Evolutionary conservation across 2,797 vertebrate species (phyloP), one percentile per base, ranked within the genome.

Genomic region (Pseudochromis fuscus): DNA sequence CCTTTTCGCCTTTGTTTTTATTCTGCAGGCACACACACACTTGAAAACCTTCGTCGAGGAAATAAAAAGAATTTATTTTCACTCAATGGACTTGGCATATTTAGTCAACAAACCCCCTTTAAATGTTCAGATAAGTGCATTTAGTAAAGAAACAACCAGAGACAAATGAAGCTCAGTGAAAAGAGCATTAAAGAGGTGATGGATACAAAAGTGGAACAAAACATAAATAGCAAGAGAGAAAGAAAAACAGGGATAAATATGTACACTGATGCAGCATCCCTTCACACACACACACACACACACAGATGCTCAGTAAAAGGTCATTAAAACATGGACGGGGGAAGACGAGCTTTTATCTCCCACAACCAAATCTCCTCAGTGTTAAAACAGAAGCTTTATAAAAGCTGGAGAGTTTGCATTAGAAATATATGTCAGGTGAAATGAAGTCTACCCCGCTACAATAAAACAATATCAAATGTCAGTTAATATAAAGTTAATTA

Each of bases 381-480:
- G 53, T 74, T 72, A 65, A 81, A 88, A 77, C 21, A 81, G 67
- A 86, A 93, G 92, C 92, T 94, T 94, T 93, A 94, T 93, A 93
- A 94, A 95, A 94, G 92, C 92, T 88, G 89, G 63, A 72, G 64
- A 23, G 25, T 82, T 80, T 65, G 74, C 62, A 53, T 78, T 59
- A 77, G 81, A 49, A 83, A 49, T 55, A 79, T 30, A 61, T 24
- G 66, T 55, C 23, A 53, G 40, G 56, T 66, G 24, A 77, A 65
- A 73, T 61, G 45, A 69, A 71, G 9, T 35, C 53, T 78, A 83
- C 27, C 25, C 33, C 52, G 42, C 62, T 67, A 84, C 37, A 67
- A 55, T 63, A 78, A 86, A 87, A 82, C 46, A 67, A 66, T 5
- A 56, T 53, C 60, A 81, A 72, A 82, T 84, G 75, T 87, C 79